phyloP scores from a whole-genome alignment of 2,113 vertebrate species.

The Sardina pilchardus region DNA sequence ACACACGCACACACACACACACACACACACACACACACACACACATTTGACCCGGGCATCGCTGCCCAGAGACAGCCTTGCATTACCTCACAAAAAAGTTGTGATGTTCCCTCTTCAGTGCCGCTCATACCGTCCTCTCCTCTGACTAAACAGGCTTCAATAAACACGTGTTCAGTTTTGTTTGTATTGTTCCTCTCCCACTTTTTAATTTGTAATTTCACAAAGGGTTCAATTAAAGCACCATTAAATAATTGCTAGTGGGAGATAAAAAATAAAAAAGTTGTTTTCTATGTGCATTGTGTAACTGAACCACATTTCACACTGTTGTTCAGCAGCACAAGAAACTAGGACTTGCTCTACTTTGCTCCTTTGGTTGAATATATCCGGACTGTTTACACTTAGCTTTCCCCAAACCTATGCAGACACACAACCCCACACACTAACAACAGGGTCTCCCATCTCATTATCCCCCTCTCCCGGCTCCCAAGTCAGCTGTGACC shows the following conservation, averaged over 20 bases:
- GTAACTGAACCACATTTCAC: too few relatives aligned
- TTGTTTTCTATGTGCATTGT: too few relatives aligned
- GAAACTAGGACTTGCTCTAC: background rate
- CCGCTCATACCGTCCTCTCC: background rate
- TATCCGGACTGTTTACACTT: background rate
- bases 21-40: background rate
- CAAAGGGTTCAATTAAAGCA: background rate
- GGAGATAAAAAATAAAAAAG: too few relatives aligned
- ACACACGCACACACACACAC: background rate
- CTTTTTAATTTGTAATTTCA: background rate
- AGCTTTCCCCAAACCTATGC: background rate
- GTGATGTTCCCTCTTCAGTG: background rate
- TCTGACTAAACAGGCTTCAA: background rate
- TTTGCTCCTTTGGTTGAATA: background rate
- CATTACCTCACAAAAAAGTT: background rate
- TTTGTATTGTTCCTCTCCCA: background rate
- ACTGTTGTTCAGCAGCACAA: too few relatives aligned
- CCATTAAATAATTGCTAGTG: too few relatives aligned
- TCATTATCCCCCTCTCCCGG: background rate
- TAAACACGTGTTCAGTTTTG: background rate
- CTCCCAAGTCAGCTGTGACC: background rate
- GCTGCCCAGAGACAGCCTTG: background rate
- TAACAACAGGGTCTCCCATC: background rate
- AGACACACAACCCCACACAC: background rate
- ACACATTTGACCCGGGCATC: background rate